Base-by-base conservation (phyloP, 2,797 vertebrate species). In the Poecilia picta region DNA sequence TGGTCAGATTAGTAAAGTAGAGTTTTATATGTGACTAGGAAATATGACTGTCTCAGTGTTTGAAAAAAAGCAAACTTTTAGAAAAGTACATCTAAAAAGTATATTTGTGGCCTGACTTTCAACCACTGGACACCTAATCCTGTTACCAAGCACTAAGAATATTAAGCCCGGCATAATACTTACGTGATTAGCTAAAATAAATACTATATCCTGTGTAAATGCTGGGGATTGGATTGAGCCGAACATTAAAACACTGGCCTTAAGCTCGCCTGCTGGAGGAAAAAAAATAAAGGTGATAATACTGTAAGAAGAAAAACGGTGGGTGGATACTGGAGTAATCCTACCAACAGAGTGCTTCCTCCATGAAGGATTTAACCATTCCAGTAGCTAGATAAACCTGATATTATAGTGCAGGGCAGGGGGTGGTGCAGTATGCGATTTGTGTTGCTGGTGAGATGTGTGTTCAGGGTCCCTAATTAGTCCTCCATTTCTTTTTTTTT, bases 401-500 rank as follows among this genome's bases (percentile, higher is more conserved):
- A 91, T 89, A 89, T 91, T 89, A 90, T 81, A 91, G 77, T 77
- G 36, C 84, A 86, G 72, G 81, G 84, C 66, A 72, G 84, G 73
- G 45, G 80, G 82, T 72, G 82, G 81, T 59, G 12, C 72, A 76
- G 76, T 77, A 47, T 82, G 82, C 76, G 79, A 78, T 76, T 85
- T 85, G 62, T 53, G 78, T 78, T 18, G 11, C 79, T 87, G 81
- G 81, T 87, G 72, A 79, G 71, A 76, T 79, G 72, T 74, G 66
- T 77, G 77, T 78, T 81, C 71, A 94, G 95, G 55, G 83, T 70
- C 78, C 95, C 96, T 96, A 96, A 97, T 95, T 95, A 46, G 68
- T 45, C 94, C 94, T 95, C 96, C 95, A 97, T 95, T 95, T 92
- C 95, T 96, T 96, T 95, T 95, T 95, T 95, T 96, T 95, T 95